Base-by-base conservation (phyloP, 2,888 invertebrate genomes). In the Anthoptus insignis region DNA sequence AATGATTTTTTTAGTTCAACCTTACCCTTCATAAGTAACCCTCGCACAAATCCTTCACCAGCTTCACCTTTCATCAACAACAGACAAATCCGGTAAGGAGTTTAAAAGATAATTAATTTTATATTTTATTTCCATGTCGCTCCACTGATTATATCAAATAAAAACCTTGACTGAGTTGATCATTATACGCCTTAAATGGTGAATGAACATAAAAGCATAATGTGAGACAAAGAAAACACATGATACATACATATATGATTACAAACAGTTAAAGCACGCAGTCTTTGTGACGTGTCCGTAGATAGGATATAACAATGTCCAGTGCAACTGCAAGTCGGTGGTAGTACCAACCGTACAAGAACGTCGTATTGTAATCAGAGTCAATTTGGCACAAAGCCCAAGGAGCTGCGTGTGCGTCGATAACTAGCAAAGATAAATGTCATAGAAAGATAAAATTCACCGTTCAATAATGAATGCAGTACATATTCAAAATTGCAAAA, bases 361-460 rank as follows among this genome's bases (percentile, higher is more conserved):
- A 63, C 24, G 34, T 61, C 34, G 16, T 54, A 63, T 34, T 37
- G 24, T 37, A 37, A 63, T 47, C 24, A 47, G 69, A 72, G 73
- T 72, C 73, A 77, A 75, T 79, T 84, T 90, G 89, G 89, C 88
- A 82, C 65, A 66, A 60, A 60, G 68, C 83, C 87, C 87, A 89
- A 85, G 84, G 84, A 82, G 81, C 29, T 21, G 24, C 21, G 27
- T 27, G 47, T 34, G 32, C 47, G 29, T 24, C 21, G n/a, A 47
- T 29, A 19, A 58, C 14, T 47, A 21, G 7, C 58, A 47, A 13
- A 32, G 57, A 57, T 34, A 58, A 58, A 58, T n/a, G n/a, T n/a
- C n/a, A n/a, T n/a, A n/a, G n/a, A n/a, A n/a, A n/a, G n/a, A n/a
- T n/a, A n/a, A n/a, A n/a, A n/a, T n/a, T n/a, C n/a, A n/a, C n/a